Base-by-base conservation (phyloP, 92 coral and sea anemone genomes). In the Montipora capitata region DNA sequence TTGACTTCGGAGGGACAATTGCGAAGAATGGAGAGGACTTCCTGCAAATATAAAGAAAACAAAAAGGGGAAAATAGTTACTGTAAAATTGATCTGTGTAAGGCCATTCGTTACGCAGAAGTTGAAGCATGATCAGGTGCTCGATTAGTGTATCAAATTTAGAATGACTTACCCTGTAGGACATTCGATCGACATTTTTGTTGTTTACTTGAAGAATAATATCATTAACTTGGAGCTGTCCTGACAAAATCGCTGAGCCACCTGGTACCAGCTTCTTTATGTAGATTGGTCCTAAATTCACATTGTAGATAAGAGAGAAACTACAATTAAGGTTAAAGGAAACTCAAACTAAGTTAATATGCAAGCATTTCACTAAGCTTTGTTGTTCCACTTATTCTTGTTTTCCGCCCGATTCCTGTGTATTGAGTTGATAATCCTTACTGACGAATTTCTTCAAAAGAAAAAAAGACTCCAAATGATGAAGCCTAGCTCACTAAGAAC, bases 1-100 rank as follows among this genome's bases (percentile, higher is more conserved):
- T 96, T 89, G 41, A 98, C 99, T 80, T 98, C 99, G 18, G 99
- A 98, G 45, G 98, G 99, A 51, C 98, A 98, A 91, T 95, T 96
- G 51, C 99, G 98, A 48, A 98, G 93, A 58, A 98, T 96, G 3
- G 98, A 96, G 4, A 98, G 96, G 1, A 97, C 99, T 63, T 98
- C 99, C 99, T 98, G 68, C 9, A 7, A 54, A 54, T 0, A 54
- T 3, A 58, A 57, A 38, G n/a, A 81, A 17, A 15, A 57, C 16
- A 59, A 51, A 35, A 69, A 38, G 8, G 18, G 41, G 4, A 1
- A 40, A 10, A 9, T 8, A 5, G 52, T 48, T 48, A 48, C 6
- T 1, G 52, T 5, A 48, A 5, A 0, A 48, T 0, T 48, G 6
- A 48, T 48, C 35, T 27, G 35, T 27, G 35, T 27, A 27, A 27